phyloP scores from a whole-genome alignment of 2,888 invertebrate species.

The Catonia carolina region DNA sequence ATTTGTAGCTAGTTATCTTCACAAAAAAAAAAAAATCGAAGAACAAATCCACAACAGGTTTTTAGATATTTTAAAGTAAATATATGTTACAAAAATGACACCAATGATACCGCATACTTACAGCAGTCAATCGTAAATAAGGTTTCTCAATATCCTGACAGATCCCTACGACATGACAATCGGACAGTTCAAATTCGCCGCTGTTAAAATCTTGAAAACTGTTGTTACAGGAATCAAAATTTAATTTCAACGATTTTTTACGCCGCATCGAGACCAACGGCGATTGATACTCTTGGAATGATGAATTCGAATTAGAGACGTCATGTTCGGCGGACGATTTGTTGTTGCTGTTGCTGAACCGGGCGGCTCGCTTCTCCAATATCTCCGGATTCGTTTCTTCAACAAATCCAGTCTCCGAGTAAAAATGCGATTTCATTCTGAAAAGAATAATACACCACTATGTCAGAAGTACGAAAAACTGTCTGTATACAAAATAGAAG shows the following conservation, averaged over 20 bases:
- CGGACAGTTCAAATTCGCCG: constrained; percentile 43
- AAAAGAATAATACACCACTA: not conserved
- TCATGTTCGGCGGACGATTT: too few species aligned
- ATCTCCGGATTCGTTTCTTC: constrained; percentile 65
- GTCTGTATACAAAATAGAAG: too few species aligned
- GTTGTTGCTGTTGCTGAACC: constrained; percentile 56
- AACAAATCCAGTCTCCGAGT: constrained; percentile 54
- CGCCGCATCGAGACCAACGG: not conserved
- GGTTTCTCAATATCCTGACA: constrained; percentile 93
- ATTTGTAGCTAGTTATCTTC: too few species aligned
- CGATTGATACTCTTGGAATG: constrained; percentile 1
- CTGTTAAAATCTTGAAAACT: not conserved
- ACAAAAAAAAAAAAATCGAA: too few species aligned
- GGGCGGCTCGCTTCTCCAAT: constrained; percentile 80
- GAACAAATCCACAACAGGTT: too few species aligned
- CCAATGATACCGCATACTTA: too few species aligned
- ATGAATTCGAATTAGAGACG: not conserved
- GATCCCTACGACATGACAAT: constrained; percentile 88
- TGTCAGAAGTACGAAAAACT: constrained; percentile 17
- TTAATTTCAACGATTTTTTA: constrained; percentile 10
- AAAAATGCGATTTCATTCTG: constrained; percentile 47
- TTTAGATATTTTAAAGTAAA: too few species aligned
- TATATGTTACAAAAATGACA: too few species aligned
- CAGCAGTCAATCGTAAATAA: constrained; percentile 84
- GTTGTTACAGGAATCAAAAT: not conserved